Percentiles rank a stretch among this genome's conserved stretches.
Evolutionary conservation across 2,113 vertebrate genomes (phyloP).

Genomic region (Stercorarius parasiticus): DNA sequence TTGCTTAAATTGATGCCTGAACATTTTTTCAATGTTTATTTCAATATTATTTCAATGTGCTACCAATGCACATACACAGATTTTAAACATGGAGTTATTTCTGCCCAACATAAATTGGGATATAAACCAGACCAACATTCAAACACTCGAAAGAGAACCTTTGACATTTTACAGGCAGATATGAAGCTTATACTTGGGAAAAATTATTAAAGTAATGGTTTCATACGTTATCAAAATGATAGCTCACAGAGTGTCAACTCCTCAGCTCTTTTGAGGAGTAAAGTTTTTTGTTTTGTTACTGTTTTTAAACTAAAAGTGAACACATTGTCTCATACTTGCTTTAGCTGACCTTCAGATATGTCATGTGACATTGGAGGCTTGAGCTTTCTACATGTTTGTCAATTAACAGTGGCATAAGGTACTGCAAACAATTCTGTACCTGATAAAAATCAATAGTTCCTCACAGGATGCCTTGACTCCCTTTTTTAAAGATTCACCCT

Average conservation of each 20-base stretch:
- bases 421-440: conserved; percentile 39
- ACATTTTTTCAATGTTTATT: not conserved
- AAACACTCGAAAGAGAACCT: not conserved
- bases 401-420: not conserved
- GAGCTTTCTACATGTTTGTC: not conserved
- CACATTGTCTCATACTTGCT: not conserved
- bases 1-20: not conserved
- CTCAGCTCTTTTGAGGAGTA: not conserved
- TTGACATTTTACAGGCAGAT: not conserved
- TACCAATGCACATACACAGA: not conserved
- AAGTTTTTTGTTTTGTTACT: not conserved
- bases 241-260: not conserved
- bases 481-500: not conserved
- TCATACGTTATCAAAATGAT: not conserved
- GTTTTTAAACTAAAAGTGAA: not conserved
- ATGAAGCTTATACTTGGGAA: not conserved
- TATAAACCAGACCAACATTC: not conserved
- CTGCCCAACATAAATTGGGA: not conserved
- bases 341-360: not conserved
- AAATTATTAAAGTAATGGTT: not conserved
- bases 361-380: not conserved
- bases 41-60: not conserved
- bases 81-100: not conserved
- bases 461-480: not conserved
- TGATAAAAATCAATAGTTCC: conserved; percentile 52